Conservation (phyloP, 2,888 invertebrate species). For the Exocentrus adspersus region DNA sequence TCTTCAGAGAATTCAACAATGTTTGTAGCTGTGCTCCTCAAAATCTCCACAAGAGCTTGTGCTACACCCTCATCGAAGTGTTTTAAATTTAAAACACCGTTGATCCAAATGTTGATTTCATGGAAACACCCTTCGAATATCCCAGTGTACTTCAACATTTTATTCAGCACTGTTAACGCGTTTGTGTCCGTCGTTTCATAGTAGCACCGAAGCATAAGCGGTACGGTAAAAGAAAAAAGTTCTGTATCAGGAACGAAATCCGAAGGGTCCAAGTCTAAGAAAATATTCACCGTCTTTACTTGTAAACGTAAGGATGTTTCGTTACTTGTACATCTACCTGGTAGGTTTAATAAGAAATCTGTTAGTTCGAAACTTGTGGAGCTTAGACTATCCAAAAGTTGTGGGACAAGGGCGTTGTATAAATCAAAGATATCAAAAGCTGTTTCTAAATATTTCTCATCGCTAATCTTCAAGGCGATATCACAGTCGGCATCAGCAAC, state of each 20-base stretch:
- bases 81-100: constrained; percentile 53
- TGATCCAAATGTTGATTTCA: constrained; percentile 74
- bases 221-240: constrained; percentile 48
- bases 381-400: constrained; percentile 62
- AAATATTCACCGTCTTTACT: constrained; percentile 62
- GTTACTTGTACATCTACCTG: constrained; percentile 35
- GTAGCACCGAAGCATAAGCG: constrained; percentile 61
- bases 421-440: constrained; percentile 69
- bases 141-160: constrained; percentile 71
- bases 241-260: constrained; percentile 55
- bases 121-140: constrained; percentile 73
- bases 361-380: constrained; percentile 39
- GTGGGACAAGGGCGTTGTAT: constrained; percentile 67
- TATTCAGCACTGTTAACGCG: constrained; percentile 59
- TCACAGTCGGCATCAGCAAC: constrained; percentile 35
- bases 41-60: constrained; percentile 50
- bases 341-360: constrained; percentile 38
- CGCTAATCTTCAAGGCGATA: background rate
- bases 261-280: constrained; percentile 57
- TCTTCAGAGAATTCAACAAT: constrained; percentile 46
- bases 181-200: constrained; percentile 59
- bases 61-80: constrained; percentile 47
- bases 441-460: constrained; percentile 52
- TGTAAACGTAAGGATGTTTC: constrained; percentile 48
- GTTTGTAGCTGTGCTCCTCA: constrained; percentile 45